Evolutionary conservation across 64 coral and sea anemone species (phyloP), one percentile per base, ranked within the genome.

Genomic region (Stichodactyla mertensii): DNA sequence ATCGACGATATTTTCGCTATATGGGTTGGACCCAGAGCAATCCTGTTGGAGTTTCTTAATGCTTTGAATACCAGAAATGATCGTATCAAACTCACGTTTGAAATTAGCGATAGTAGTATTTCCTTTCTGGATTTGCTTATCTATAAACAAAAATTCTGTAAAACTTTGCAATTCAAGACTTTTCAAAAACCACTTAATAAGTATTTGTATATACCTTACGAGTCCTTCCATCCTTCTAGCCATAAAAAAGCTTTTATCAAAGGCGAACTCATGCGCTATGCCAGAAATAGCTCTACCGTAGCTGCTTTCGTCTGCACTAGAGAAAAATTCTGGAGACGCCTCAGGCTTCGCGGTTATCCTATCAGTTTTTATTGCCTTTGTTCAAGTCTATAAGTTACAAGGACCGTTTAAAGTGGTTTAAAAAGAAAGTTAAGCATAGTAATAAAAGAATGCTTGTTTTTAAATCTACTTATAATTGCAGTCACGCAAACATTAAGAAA

Each of bases 121-220:
- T 59, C 84, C 6, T 91, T 90, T 90, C 88, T 85, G 54, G 64
- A 90, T 26, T 20, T 89, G 54, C 80, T 71, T 77, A 80, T 84
- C 45, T 90, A 14, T 26, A 64, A 77, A 61, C 67, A 90, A 20
- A 54, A 0, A 27, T n/a, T 28, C 20, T 52, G 18, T 6, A 85
- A 86, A 23, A 52, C 78, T 18, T 23, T 89, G 59, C 87, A 89
- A 27, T 89, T 89, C 64, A 82, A 57, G 15, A 83, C 87, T 16
- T 89, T 82, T 82, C 87, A 89, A 57, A 87, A 87, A 64, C 86
- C 86, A 78, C 86, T 87, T 77, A 87, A 87, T 57, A 87, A 87
- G 86, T 87, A 78, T 64, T 57, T 86, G 23, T 83, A 83, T 55
- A 83, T 83, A 13, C 81, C 81, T 20, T 83, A 7, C 16, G 81